phyloP scores from a whole-genome alignment of 2,113 vertebrate genomes.

The Rhabdomys dilectus region DNA sequence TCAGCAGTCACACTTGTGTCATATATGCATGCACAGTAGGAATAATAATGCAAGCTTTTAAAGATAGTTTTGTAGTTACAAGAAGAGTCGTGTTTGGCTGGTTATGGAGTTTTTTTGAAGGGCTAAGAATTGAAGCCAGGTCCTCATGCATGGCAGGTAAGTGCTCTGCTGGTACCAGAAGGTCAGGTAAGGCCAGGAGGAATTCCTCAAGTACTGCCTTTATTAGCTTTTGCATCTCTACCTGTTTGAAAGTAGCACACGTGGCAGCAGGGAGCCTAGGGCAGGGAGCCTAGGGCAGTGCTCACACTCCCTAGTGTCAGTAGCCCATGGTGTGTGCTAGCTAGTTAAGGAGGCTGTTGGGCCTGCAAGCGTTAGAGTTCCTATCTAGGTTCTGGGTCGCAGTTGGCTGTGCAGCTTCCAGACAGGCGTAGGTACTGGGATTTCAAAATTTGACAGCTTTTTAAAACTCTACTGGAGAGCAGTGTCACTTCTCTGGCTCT shows the following conservation, averaged over 20 bases:
- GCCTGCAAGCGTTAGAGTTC: background rate
- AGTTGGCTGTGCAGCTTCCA: too few relatives aligned
- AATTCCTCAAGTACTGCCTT: background rate
- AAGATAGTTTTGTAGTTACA: background rate
- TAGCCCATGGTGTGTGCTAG: background rate
- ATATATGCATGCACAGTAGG: too few relatives aligned
- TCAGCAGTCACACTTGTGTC: background rate
- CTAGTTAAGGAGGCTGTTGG: background rate
- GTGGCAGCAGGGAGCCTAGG: background rate
- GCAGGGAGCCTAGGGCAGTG: background rate
- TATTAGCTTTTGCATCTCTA: background rate
- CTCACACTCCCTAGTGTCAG: background rate
- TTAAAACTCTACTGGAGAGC: background rate
- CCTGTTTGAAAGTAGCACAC: too few relatives aligned
- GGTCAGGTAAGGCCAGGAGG: background rate
- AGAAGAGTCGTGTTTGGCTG: background rate
- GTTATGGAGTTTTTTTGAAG: background rate
- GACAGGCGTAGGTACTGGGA: background rate
- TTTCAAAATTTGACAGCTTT: background rate
- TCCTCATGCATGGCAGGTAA: background rate
- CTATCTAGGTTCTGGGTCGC: background rate
- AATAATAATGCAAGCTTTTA: background rate
- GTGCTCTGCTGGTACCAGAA: background rate
- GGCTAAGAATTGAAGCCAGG: background rate
- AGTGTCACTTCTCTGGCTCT: background rate